Percentiles rank a stretch among this genome's conserved stretches.
Evolutionary conservation across 2,888 invertebrate species (phyloP).

Genomic region (Drosophila longiperda): DNA sequence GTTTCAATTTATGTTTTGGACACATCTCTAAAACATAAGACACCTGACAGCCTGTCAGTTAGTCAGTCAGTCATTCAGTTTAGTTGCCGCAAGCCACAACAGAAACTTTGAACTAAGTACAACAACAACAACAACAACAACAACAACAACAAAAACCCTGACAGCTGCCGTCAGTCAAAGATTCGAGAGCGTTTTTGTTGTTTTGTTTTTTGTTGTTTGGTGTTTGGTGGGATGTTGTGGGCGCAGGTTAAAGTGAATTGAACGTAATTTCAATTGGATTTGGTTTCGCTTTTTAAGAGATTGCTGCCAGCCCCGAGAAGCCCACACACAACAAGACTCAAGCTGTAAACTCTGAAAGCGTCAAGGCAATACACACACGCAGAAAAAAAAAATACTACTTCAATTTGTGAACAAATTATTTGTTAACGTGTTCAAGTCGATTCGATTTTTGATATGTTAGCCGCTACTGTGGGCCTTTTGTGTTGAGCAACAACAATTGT

Average conservation of each 20-base stretch:
- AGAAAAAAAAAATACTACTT: not conserved
- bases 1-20: not conserved
- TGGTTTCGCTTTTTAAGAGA: slow-evolving; percentile 9
- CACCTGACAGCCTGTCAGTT: slow-evolving; percentile 9
- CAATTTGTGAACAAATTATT: slow-evolving; percentile 20
- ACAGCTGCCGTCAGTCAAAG: slow-evolving; percentile 23
- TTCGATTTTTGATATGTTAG: not conserved
- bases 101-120: slow-evolving; percentile 5
- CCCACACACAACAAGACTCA: slow-evolving; percentile 14
- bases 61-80: not conserved
- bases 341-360: not conserved
- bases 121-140: not conserved
- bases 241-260: slow-evolving; percentile 29
- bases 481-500: slow-evolving; percentile 6
- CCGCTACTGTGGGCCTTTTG: slow-evolving; percentile 3
- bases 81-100: slow-evolving; percentile 8
- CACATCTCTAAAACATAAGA: not conserved
- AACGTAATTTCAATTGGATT: slow-evolving; percentile 50
- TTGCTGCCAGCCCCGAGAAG: not conserved
- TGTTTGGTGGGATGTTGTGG: slow-evolving; percentile 14
- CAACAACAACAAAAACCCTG: too few species aligned
- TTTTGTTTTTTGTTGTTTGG: not conserved
- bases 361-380: slow-evolving; percentile 36
- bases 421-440: slow-evolving; percentile 11
- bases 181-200: not conserved